Evolutionary conservation across 1,140 invertebrate genomes (phyloP).

Genomic region (Anagrus nilaparvatae): DNA sequence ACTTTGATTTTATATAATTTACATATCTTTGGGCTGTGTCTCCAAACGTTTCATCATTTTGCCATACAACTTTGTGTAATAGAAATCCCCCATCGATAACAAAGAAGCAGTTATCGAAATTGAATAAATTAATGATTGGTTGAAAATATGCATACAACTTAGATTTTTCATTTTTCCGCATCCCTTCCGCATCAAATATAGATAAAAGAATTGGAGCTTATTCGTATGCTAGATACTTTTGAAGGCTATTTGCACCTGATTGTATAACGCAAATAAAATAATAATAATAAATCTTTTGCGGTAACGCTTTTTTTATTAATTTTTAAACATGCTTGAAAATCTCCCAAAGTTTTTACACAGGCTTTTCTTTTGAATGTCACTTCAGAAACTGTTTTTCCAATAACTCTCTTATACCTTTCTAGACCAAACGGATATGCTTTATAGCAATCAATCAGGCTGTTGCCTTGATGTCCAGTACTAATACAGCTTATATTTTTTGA

Average conservation of each 20-base stretch:
- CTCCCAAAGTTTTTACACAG: constrained; percentile 1
- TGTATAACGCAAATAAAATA: constrained; percentile 5
- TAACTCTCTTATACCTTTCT: background rate
- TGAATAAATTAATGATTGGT: background rate
- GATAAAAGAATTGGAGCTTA: constrained; percentile 2
- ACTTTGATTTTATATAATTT: too few species aligned
- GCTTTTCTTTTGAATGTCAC: background rate
- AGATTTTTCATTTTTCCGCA: constrained; percentile 6
- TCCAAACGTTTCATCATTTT: background rate
- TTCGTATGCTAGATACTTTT: constrained; percentile 3
- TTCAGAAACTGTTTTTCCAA: background rate
- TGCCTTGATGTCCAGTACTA: background rate
- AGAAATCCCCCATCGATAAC: constrained; percentile 7
- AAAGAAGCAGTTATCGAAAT: too few species aligned
- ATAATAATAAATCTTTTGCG: background rate
- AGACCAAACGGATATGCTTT: constrained; percentile 1
- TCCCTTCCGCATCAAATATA: constrained; percentile 4
- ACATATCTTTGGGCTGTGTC: too few species aligned
- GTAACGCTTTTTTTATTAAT: background rate
- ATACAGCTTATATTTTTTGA: background rate
- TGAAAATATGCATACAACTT: background rate
- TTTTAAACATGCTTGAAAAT: background rate
- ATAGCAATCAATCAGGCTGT: background rate
- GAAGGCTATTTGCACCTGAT: background rate
- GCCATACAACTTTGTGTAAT: constrained; percentile 2